Conservation (phyloP, 1,140 invertebrate species). For the Drosophila tristis region DNA sequence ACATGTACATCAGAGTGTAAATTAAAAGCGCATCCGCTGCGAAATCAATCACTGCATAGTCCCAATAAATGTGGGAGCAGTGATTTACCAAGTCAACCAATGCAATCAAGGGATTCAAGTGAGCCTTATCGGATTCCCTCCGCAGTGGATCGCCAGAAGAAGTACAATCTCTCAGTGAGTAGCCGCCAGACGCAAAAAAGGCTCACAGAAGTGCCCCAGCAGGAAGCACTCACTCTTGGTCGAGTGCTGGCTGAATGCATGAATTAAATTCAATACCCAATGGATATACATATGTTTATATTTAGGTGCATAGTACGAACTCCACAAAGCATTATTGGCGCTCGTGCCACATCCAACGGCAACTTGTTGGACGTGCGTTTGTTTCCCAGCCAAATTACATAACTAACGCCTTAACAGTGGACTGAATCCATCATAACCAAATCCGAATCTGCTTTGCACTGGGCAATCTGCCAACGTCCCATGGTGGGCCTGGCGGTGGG, state of each 20-base stretch:
- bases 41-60: no score
- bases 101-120: no score
- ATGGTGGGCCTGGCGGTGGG: no score
- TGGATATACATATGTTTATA: no score
- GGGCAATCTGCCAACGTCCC: conserved; percentile 58
- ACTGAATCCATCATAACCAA: conserved; percentile 16
- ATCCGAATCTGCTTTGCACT: conserved; percentile 18
- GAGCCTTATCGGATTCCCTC: no score
- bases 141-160: background rate
- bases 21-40: no score
- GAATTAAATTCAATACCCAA: background rate
- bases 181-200: conserved; percentile 2
- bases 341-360: no score
- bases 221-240: background rate
- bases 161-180: conserved; percentile 21
- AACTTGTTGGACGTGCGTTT: no score
- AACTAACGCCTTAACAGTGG: background rate
- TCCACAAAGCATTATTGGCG: no score
- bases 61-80: background rate
- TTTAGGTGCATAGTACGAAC: no score
- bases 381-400: background rate
- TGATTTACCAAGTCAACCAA: background rate
- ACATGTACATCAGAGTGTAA: no score
- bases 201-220: conserved; percentile 25
- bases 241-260: conserved; percentile 5